A percentile compares a stretch with the other conserved stretches of the same genome.
Evolutionary conservation across 2,113 vertebrate genomes (phyloP).

Genomic region (Psophia crepitans): DNA sequence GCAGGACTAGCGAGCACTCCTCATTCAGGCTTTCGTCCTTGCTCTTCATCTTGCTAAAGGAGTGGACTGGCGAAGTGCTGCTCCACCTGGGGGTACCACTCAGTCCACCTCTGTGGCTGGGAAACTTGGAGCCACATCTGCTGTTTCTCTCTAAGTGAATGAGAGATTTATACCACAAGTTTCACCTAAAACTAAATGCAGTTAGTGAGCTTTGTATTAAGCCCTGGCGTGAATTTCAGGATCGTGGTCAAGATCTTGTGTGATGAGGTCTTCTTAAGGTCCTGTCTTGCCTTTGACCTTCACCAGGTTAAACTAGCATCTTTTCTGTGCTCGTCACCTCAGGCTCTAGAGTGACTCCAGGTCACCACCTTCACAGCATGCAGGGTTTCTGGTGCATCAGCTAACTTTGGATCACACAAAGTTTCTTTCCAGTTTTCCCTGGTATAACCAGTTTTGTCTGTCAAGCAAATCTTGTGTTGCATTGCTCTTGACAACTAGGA

Average conservation of each 20-base stretch:
- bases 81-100: neutral
- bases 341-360: neutral
- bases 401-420: neutral
- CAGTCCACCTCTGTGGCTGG: neutral
- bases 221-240: neutral
- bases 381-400: neutral
- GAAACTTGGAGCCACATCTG: neutral
- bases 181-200: neutral
- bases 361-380: neutral
- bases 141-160: neutral
- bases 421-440: neutral
- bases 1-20: accelerated
- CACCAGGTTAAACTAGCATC: neutral
- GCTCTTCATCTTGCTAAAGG: neutral
- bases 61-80: neutral
- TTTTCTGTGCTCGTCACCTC: neutral
- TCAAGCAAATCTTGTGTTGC: neutral
- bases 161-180: neutral
- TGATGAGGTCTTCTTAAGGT: neutral
- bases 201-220: neutral
- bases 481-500: neutral
- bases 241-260: neutral
- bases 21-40: neutral
- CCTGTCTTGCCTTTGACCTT: neutral
- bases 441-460: neutral